phyloP scores from a whole-genome alignment of 2,113 vertebrate genomes.

The Perccottus glenii region DNA sequence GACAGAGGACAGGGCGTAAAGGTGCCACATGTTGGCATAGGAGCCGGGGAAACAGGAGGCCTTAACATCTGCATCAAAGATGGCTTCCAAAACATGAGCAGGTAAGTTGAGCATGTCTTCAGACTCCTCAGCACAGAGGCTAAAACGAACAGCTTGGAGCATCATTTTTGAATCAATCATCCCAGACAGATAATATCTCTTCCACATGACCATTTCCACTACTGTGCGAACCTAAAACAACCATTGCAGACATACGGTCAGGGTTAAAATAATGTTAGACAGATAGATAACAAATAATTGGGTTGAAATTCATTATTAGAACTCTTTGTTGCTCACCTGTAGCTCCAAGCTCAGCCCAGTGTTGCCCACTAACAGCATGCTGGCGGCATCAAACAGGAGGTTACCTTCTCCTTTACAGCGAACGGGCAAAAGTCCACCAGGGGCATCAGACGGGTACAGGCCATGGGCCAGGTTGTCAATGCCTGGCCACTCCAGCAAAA shows the following conservation, averaged over 20 bases:
- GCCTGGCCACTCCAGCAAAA: conserved; percentile 81
- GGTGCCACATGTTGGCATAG: conserved; percentile 95
- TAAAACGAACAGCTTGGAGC: conserved; percentile 94
- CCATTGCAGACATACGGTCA: neutral
- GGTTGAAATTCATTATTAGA: too few relatives aligned
- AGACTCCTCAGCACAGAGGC: conserved; percentile 91
- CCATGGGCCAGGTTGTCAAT: conserved; percentile 85
- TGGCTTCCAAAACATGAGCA: conserved; percentile 88
- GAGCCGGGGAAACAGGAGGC: conserved; percentile 93
- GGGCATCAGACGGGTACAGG: conserved; percentile 90
- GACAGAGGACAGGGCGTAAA: conserved; percentile 91
- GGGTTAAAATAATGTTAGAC: neutral
- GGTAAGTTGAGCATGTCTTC: conserved; percentile 90
- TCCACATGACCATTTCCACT: conserved; percentile 93
- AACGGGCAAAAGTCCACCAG: conserved; percentile 86
- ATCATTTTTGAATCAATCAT: conserved; percentile 99
- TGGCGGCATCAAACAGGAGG: conserved; percentile 90
- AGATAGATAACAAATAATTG: too few relatives aligned
- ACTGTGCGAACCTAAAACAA: conserved; percentile 85
- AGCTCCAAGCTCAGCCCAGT: conserved; percentile 89
- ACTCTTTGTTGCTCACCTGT: conserved; percentile 77
- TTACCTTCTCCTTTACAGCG: conserved; percentile 90
- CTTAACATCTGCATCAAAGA: conserved; percentile 94
- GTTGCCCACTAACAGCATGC: conserved; percentile 87
- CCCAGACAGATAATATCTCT: conserved; percentile 91